phyloP scores from a whole-genome alignment of 2,113 vertebrate genomes.

The Paradisaea rubra region DNA sequence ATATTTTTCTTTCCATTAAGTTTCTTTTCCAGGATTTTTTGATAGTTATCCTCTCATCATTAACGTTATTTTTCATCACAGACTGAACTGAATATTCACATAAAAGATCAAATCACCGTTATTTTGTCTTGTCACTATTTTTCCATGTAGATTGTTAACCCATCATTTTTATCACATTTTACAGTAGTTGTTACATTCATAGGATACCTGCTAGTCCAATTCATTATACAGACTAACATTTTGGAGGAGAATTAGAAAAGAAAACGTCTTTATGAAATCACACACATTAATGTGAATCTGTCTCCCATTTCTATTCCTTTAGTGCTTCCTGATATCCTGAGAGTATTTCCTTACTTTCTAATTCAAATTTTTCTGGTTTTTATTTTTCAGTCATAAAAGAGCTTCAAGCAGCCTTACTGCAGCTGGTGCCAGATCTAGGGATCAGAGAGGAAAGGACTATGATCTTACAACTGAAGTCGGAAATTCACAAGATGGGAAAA shows the following conservation, averaged over 20 bases:
- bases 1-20: constrained; percentile 64
- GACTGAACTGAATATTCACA: constrained; percentile 60
- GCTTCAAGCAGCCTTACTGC: not conserved
- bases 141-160: constrained; percentile 65
- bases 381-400: not conserved
- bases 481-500: not conserved
- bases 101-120: constrained; percentile 62
- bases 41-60: constrained; percentile 21
- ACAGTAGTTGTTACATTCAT: constrained; percentile 47
- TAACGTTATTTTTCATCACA: constrained; percentile 55
- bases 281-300: not conserved
- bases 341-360: not conserved
- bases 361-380: not conserved
- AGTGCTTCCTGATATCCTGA: not conserved
- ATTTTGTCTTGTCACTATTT: constrained; percentile 60
- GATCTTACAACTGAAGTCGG: rapidly evolving
- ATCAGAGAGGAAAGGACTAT: not conserved
- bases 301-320: not conserved
- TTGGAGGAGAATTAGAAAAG: not conserved
- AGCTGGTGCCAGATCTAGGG: not conserved
- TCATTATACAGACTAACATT: not conserved
- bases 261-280: not conserved
- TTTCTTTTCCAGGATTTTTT: constrained; percentile 36
- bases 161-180: constrained; percentile 57
- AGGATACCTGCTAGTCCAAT: constrained; percentile 3